phyloP scores from a whole-genome alignment of 2,888 invertebrate species.

The Cerceris ruficornis region DNA sequence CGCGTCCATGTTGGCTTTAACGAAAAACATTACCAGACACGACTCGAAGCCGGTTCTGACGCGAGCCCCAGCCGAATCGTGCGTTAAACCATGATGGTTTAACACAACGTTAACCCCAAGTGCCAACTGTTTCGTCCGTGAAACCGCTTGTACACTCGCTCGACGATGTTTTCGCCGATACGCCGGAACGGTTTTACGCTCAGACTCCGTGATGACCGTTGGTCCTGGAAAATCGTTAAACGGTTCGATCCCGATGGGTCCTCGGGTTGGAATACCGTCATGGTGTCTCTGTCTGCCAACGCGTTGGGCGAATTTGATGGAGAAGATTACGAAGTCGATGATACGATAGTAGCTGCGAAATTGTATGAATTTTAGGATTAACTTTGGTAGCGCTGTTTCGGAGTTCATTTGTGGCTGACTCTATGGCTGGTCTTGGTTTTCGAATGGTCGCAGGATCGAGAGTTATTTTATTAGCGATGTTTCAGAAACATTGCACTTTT shows the following conservation, averaged over 20 bases:
- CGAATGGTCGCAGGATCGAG: too few species aligned
- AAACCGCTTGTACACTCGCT: conserved; percentile 29
- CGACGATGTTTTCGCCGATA: conserved; percentile 2
- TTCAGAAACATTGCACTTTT: too few species aligned
- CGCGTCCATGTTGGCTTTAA: neutral
- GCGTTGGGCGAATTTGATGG: too few species aligned
- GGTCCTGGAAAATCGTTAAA: neutral
- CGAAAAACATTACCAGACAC: neutral
- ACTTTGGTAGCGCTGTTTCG: too few species aligned
- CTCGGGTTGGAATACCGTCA: too few species aligned
- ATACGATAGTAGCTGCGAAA: too few species aligned
- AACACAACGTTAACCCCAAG: conserved; percentile 64
- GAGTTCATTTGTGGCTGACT: too few species aligned
- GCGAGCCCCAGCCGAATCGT: neutral
- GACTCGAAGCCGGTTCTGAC: neutral
- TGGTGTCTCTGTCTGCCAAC: too few species aligned
- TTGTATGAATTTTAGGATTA: too few species aligned
- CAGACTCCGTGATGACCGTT: neutral
- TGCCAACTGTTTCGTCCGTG: conserved; percentile 58
- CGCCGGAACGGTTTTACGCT: conserved; percentile 20
- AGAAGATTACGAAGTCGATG: too few species aligned
- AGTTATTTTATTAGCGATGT: too few species aligned
- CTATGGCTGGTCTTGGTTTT: too few species aligned
- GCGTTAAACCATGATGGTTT: conserved; percentile 47
- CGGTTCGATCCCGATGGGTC: neutral